These are phyloP conservation scores for Lasioglossum pauxillum DNA, from an alignment of 2,888 invertebrate genomes.

Conservation along the genomic window DNA sequence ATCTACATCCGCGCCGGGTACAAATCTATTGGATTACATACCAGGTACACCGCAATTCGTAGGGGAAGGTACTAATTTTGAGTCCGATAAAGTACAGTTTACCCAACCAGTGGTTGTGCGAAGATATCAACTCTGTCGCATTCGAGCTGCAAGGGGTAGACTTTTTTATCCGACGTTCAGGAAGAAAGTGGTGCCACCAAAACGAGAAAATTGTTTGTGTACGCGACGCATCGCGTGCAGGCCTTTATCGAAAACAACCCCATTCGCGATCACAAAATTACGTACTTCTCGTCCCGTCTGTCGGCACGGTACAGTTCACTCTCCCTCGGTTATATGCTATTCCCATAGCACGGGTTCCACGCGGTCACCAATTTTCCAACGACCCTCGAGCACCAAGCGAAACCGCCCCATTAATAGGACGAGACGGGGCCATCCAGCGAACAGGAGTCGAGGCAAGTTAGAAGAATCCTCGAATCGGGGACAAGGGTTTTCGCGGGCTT, in stretches of 20 bases:
- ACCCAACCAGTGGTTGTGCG: too few species aligned
- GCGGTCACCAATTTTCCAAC: not conserved
- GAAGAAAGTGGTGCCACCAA: too few species aligned
- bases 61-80: too few species aligned
- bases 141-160: too few species aligned
- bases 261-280: not conserved
- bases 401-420: slow-evolving; percentile 3
- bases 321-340: not conserved
- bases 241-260: not conserved
- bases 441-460: not conserved
- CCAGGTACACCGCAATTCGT: too few species aligned
- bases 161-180: too few species aligned
- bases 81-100: too few species aligned
- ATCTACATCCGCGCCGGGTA: too few species aligned
- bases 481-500: slow-evolving; percentile 10
- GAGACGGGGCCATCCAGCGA: not conserved
- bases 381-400: not conserved
- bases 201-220: not conserved
- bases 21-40: too few species aligned
- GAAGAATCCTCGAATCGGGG: slow-evolving; percentile 24
- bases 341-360: not conserved
- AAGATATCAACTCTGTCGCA: too few species aligned
- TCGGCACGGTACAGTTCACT: not conserved
- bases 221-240: not conserved
- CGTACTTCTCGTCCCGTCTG: not conserved